These are phyloP conservation scores for Drosophila sordidula DNA, from an alignment of 2,888 invertebrate genomes.

Conservation along the genomic window DNA sequence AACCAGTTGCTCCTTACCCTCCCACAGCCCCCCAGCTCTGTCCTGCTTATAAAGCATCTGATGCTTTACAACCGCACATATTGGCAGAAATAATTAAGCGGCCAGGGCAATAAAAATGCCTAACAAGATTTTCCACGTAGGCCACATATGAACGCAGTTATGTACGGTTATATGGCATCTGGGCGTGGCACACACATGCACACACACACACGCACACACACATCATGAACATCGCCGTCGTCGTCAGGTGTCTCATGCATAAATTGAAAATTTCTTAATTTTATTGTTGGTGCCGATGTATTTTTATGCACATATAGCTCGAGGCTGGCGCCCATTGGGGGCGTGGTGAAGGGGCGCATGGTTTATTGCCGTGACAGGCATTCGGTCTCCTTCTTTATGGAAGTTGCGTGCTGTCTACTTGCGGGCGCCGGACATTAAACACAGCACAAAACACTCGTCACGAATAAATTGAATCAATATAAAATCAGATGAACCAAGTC, in stretches of 20 bases:
- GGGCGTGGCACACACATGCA: constrained; percentile 40
- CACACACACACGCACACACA: constrained; percentile 5
- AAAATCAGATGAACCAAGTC: constrained; percentile 46
- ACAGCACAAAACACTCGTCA: constrained; percentile 35
- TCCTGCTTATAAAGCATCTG: not conserved
- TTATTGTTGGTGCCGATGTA: constrained; percentile 67
- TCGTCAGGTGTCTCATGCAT: constrained; percentile 75
- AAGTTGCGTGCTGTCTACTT: constrained; percentile 29
- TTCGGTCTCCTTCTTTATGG: constrained; percentile 21
- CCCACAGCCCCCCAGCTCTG: not conserved
- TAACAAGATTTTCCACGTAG: constrained; percentile 65
- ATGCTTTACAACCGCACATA: constrained; percentile 23
- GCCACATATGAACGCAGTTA: constrained; percentile 37
- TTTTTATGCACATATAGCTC: constrained; percentile 40
- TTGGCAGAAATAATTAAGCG: constrained; percentile 67
- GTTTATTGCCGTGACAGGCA: constrained; percentile 48
- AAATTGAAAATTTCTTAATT: constrained; percentile 80
- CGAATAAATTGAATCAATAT: constrained; percentile 71
- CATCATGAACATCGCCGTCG: constrained; percentile 12
- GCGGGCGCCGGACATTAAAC: constrained; percentile 47
- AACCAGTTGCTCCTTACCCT: not conserved
- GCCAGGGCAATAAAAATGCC: constrained; percentile 63
- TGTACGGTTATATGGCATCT: constrained; percentile 13
- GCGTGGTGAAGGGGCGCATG: constrained; percentile 30
- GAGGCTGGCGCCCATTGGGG: not conserved